Conservation (phyloP, 2,797 vertebrate species). For the Trachops cirrhosus region DNA sequence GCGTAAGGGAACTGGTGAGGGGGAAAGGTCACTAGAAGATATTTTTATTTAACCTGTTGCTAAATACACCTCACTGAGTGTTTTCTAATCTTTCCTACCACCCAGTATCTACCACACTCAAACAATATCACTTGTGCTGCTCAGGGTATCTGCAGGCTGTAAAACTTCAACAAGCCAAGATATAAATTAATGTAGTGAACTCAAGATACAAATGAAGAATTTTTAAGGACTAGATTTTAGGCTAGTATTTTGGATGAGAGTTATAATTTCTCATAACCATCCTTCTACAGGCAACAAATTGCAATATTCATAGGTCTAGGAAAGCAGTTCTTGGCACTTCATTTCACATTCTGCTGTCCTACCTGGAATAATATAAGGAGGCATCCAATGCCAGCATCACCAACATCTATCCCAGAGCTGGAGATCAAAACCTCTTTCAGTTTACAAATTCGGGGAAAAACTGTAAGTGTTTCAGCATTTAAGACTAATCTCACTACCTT, state of each 20-base stretch:
- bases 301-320: not conserved
- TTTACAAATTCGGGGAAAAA: not conserved
- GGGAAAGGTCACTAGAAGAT: not conserved
- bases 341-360: not conserved
- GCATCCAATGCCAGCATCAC: not conserved
- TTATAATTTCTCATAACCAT: not conserved
- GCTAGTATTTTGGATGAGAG: not conserved
- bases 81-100: conserved; percentile 7
- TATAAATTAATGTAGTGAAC: not conserved
- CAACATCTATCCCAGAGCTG: not conserved
- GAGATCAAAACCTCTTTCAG: not conserved
- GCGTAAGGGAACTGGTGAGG: not conserved
- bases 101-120: not conserved
- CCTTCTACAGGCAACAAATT: not conserved
- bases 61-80: not conserved
- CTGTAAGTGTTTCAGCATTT: not conserved
- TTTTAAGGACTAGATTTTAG: not conserved
- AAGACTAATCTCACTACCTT: not conserved
- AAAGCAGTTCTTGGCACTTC: not conserved
- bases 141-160: not conserved
- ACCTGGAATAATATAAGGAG: not conserved
- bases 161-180: not conserved
- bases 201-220: not conserved
- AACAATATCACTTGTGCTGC: not conserved
- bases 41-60: not conserved